Evolutionary conservation across 2,797 vertebrate species (phyloP).

Genomic region (Strix occidentalis): DNA sequence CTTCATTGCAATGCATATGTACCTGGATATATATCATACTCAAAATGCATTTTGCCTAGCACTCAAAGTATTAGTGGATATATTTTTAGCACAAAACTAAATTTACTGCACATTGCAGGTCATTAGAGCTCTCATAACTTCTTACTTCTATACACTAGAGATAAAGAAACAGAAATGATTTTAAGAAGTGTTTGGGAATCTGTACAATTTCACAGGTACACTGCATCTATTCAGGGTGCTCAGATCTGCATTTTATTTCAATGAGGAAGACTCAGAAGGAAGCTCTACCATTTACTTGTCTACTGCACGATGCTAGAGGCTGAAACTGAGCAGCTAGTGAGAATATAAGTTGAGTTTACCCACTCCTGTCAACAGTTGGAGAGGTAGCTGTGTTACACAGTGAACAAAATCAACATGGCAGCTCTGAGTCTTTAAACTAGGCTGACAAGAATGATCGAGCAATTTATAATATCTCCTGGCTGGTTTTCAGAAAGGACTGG

Average conservation of each 20-base stretch:
- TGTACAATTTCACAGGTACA: background rate
- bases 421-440: slow-evolving; percentile 17
- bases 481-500: slow-evolving; percentile 57
- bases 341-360: slow-evolving; percentile 4
- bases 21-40: background rate
- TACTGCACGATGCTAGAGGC: slow-evolving; percentile 4
- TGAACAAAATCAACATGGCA: slow-evolving; percentile 55
- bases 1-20: background rate
- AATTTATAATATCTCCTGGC: slow-evolving; percentile 67
- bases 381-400: background rate
- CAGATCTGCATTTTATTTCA: background rate
- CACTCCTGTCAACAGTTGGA: slow-evolving; percentile 20
- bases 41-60: background rate
- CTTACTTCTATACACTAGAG: background rate
- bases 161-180: background rate
- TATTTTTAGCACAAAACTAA: background rate
- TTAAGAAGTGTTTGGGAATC: background rate
- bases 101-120: background rate
- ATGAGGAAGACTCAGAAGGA: background rate
- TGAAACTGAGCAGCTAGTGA: slow-evolving; percentile 21
- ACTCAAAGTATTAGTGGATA: background rate
- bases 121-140: background rate
- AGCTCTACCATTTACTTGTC: background rate
- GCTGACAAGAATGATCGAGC: slow-evolving; percentile 52
- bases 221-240: background rate